Evolutionary conservation across 2,888 invertebrate genomes (phyloP).

Genomic region (Tipula vernalis): DNA sequence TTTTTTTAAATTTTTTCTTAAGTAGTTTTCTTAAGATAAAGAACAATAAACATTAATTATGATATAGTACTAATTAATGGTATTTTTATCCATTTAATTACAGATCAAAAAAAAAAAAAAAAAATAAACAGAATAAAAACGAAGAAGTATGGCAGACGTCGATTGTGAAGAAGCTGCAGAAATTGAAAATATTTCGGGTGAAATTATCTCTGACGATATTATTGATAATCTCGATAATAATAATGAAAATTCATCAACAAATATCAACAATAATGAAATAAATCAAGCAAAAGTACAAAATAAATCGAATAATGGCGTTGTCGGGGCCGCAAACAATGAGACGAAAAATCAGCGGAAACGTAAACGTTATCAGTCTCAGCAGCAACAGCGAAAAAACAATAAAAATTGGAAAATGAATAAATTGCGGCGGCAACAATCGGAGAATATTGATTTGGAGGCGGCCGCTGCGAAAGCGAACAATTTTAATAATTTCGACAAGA

Average conservation of each 20-base stretch:
- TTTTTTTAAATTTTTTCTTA: background rate
- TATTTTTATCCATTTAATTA: background rate
- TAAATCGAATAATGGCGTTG: background rate
- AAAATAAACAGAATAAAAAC: background rate
- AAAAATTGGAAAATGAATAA: conserved; percentile 7
- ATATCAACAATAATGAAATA: conserved; percentile 7
- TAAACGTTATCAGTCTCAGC: background rate
- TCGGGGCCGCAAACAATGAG: background rate
- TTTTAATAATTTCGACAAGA: background rate
- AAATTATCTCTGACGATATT: background rate
- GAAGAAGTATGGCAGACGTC: background rate
- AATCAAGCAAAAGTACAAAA: background rate
- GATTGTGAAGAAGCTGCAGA: background rate
- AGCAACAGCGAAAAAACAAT: conserved; percentile 8
- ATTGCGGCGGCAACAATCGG: conserved; percentile 20
- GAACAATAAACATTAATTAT: background rate
- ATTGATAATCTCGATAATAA: background rate
- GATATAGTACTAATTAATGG: background rate
- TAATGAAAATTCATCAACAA: background rate
- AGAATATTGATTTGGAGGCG: conserved; percentile 13
- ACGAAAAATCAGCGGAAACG: background rate
- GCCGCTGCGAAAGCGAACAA: background rate
- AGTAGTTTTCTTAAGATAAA: background rate
- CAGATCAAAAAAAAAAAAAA: background rate
- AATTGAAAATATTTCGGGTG: background rate